A percentile compares a stretch with the other conserved stretches of the same genome.
Conservation (phyloP, 2,113 vertebrate species). For the Elanus axillaris region DNA sequence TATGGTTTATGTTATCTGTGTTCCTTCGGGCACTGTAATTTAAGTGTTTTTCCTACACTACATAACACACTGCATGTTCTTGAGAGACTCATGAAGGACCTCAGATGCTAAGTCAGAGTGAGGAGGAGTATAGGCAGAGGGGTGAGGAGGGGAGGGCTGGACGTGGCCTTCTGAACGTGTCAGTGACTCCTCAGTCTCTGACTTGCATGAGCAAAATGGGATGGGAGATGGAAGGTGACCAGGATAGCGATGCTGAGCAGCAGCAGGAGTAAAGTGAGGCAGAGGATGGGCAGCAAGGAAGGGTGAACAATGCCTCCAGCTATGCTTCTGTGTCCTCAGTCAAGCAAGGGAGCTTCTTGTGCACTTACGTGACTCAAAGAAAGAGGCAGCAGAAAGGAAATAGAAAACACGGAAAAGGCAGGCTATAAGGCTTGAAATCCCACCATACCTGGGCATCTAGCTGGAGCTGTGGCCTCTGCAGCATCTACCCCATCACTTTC, state of each 20-base stretch:
- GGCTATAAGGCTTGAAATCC: background rate
- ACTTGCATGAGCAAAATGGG: background rate
- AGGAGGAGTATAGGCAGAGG: too few species aligned
- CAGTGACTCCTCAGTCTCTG: background rate
- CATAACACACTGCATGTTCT: too few species aligned
- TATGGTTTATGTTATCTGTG: background rate
- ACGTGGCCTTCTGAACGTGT: fast-evolving
- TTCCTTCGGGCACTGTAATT: background rate
- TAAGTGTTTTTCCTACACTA: background rate
- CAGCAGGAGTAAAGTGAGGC: too few species aligned
- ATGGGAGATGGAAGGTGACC: too few species aligned
- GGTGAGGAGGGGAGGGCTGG: background rate
- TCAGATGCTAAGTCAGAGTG: too few species aligned
- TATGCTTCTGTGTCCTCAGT: fast-evolving
- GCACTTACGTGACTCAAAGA: background rate
- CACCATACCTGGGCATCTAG: background rate
- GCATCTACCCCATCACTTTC: too few species aligned
- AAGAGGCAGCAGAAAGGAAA: background rate
- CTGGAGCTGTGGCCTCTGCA: background rate
- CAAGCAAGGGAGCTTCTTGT: background rate
- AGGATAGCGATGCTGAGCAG: background rate
- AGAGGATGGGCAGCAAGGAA: background rate
- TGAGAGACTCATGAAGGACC: too few species aligned
- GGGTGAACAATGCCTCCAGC: fast-evolving
- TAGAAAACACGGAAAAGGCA: background rate